A percentile compares a stretch with the other conserved stretches of the same genome.
Conservation (phyloP, 2,113 vertebrate species). For the Ophiodon elongatus region DNA sequence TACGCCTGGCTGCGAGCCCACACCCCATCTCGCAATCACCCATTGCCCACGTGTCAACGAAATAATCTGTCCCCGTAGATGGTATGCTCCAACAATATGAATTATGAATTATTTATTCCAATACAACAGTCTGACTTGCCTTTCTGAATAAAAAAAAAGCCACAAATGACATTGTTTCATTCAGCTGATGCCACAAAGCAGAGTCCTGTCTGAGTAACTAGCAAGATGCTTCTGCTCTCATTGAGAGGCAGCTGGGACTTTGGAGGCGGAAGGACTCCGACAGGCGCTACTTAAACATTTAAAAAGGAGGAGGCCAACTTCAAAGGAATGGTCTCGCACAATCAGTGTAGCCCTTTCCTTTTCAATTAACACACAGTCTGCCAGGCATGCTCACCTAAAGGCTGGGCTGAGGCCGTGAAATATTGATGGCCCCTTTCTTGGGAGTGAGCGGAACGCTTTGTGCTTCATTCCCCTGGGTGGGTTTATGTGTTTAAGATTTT, state of each 20-base stretch:
- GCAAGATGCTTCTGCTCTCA: conserved; percentile 43
- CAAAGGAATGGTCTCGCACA: conserved; percentile 75
- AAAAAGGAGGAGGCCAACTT: conserved; percentile 75
- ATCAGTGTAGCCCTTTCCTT: conserved; percentile 77
- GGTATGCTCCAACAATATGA: conserved; percentile 31
- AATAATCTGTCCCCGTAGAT: conserved; percentile 63
- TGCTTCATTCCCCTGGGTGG: conserved; percentile 56
- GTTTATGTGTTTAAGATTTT: conserved; percentile 66
- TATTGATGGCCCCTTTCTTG: conserved; percentile 76
- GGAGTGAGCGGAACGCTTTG: conserved; percentile 55
- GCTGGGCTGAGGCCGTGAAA: conserved; percentile 64
- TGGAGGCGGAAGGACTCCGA: conserved; percentile 54
- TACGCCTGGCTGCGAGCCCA: neutral
- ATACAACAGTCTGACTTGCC: conserved; percentile 7
- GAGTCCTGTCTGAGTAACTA: neutral
- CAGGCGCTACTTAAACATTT: conserved; percentile 79
- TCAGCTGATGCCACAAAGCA: conserved; percentile 33
- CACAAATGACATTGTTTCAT: conserved; percentile 33
- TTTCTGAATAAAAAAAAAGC: conserved; percentile 29
- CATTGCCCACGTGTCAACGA: conserved; percentile 60
- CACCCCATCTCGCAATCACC: conserved; percentile 33
- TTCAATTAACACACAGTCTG: conserved; percentile 77
- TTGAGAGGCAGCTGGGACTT: conserved; percentile 38
- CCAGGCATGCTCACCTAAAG: conserved; percentile 69
- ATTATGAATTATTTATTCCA: conserved; percentile 64